Conservation (phyloP, 2,888 invertebrate genomes). For the Ophion slaviceki region DNA sequence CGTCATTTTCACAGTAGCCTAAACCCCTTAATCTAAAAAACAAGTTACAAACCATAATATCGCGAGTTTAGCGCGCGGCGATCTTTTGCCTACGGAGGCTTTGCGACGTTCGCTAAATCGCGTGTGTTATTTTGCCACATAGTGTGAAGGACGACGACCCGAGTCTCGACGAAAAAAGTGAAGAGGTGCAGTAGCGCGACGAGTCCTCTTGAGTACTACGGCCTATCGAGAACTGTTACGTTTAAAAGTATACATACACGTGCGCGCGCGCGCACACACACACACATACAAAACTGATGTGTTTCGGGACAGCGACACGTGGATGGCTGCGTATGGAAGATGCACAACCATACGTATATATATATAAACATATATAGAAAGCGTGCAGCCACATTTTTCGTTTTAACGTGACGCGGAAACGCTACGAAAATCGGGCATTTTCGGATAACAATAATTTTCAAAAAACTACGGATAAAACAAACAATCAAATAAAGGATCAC, state of each 20-base stretch:
- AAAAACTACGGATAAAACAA: not conserved
- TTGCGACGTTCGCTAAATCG: not conserved
- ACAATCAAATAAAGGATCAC: not conserved
- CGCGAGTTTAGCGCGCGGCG: not conserved
- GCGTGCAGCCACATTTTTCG: not conserved
- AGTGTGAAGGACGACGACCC: not conserved
- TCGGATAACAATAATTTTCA: not conserved
- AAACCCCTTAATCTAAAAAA: no score
- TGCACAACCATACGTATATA: conserved; percentile 23
- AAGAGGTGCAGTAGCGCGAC: not conserved
- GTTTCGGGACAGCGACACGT: not conserved
- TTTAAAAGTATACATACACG: conserved; percentile 3
- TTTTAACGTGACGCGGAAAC: not conserved
- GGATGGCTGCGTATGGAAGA: not conserved
- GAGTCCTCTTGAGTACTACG: not conserved
- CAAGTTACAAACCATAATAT: not conserved
- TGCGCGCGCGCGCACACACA: conserved; percentile 11
- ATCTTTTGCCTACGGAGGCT: not conserved
- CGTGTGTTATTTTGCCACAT: not conserved
- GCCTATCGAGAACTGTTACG: not conserved
- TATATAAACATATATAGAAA: conserved; percentile 32
- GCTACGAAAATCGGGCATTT: not conserved
- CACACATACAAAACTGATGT: not conserved
- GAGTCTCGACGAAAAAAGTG: not conserved
- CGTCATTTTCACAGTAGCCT: no score